phyloP scores from a whole-genome alignment of 1,140 invertebrate species.

The Plectrocnemia conspersa region DNA sequence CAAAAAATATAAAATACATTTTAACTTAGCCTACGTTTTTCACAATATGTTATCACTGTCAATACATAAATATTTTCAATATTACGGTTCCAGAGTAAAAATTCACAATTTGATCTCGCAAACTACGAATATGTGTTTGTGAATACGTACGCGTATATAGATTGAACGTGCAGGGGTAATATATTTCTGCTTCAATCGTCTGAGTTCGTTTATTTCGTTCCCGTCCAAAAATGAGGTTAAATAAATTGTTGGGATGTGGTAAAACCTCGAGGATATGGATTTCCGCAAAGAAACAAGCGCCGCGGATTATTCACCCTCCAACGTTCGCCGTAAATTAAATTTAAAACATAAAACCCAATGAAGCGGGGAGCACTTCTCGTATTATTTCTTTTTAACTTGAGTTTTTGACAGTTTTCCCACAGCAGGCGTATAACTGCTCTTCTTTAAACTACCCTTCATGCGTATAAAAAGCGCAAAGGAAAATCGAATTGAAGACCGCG shows the following conservation, averaged over 20 bases:
- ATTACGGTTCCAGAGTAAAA: too few species aligned
- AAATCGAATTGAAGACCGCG: too few species aligned
- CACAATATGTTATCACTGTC: too few species aligned
- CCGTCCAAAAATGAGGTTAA: neutral
- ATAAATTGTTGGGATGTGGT: neutral
- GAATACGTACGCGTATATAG: too few species aligned
- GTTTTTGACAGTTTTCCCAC: slow-evolving; percentile 20
- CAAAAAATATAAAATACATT: too few species aligned
- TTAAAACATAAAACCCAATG: slow-evolving; percentile 27
- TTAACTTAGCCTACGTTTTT: too few species aligned
- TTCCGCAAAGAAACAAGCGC: slow-evolving; percentile 7
- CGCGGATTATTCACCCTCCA: slow-evolving; percentile 18
- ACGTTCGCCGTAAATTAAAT: slow-evolving; percentile 22
- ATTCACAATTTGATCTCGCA: too few species aligned
- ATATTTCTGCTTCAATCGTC: too few species aligned
- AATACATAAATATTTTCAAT: too few species aligned
- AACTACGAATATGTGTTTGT: too few species aligned
- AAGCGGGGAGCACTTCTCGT: slow-evolving; percentile 12
- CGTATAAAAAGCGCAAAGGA: too few species aligned
- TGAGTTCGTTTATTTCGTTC: neutral
- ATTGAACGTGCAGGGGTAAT: too few species aligned
- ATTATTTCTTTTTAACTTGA: slow-evolving; percentile 23
- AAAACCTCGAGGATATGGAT: slow-evolving; percentile 4
- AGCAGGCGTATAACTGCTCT: slow-evolving; percentile 1
- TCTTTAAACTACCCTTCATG: slow-evolving; percentile 9